A percentile compares a stretch with the other conserved stretches of the same genome.
Evolutionary conservation across 2,113 vertebrate species (phyloP).

Genomic region (Micromys minutus): DNA sequence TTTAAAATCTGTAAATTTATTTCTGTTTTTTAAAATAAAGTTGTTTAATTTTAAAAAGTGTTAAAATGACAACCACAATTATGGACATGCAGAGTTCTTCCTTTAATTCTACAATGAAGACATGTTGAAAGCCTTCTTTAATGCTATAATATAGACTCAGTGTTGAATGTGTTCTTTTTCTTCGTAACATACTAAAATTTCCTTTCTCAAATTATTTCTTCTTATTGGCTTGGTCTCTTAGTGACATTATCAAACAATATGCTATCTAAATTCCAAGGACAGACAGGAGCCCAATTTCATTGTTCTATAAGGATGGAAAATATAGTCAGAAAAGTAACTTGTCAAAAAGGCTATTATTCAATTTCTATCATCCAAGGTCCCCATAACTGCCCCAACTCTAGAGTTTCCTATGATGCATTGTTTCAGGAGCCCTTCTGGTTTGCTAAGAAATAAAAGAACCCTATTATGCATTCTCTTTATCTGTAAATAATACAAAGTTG

Average conservation of each 20-base stretch:
- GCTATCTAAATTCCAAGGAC: neutral
- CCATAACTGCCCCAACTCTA: neutral
- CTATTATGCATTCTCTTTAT: neutral
- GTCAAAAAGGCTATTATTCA: neutral
- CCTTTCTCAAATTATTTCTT: neutral
- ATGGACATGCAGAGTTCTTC: neutral
- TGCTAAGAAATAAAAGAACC: neutral
- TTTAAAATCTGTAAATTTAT: no score
- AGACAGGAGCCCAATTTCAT: neutral
- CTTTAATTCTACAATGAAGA: neutral
- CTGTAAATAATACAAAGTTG: neutral
- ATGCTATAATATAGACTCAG: neutral
- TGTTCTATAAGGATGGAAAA: neutral
- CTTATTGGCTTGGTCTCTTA: neutral
- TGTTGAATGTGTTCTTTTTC: neutral
- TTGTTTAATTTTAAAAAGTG: no score
- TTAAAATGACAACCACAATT: neutral
- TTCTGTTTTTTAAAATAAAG: no score
- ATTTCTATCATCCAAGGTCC: neutral
- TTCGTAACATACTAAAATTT: neutral
- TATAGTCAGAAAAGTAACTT: neutral
- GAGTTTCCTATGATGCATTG: neutral
- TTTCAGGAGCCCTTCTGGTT: neutral
- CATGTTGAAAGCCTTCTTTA: neutral
- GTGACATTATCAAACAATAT: neutral